These are phyloP conservation scores for Pipa parva DNA, from an alignment of 2,113 vertebrate genomes.

Conservation along the genomic window DNA sequence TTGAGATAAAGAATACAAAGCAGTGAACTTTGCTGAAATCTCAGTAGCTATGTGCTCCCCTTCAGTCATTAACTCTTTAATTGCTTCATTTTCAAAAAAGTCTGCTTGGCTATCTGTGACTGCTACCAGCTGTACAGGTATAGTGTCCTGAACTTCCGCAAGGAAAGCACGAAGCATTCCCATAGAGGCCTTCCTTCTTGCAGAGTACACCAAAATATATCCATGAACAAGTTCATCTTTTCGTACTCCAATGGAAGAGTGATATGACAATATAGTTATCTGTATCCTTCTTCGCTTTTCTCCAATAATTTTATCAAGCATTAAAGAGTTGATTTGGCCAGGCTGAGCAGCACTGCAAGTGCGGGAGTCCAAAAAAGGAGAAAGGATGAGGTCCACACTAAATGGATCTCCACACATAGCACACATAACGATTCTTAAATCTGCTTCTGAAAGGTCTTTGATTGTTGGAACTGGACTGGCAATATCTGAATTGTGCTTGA, in stretches of 20 bases:
- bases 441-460: slow-evolving; percentile 93
- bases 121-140: slow-evolving; percentile 95
- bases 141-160: slow-evolving; percentile 93
- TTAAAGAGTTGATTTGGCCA: slow-evolving; percentile 89
- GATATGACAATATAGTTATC: slow-evolving; percentile 92
- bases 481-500: slow-evolving; percentile 90
- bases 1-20: slow-evolving; percentile 92
- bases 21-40: slow-evolving; percentile 94
- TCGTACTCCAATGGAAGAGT: slow-evolving; percentile 92
- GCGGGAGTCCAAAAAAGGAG: slow-evolving; percentile 94
- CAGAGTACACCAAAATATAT: slow-evolving; percentile 95
- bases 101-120: slow-evolving; percentile 97
- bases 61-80: slow-evolving; percentile 97
- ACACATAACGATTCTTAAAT: slow-evolving; percentile 95
- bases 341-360: slow-evolving; percentile 92
- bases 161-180: slow-evolving; percentile 94
- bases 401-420: slow-evolving; percentile 98
- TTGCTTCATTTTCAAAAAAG: slow-evolving; percentile 95
- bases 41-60: slow-evolving; percentile 97
- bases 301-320: slow-evolving; percentile 96
- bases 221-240: slow-evolving; percentile 98
- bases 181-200: slow-evolving; percentile 94
- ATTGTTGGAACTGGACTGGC: slow-evolving; percentile 84
- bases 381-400: slow-evolving; percentile 95
- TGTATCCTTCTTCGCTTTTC: slow-evolving; percentile 90